These are phyloP conservation scores for Atherix ibis DNA, from an alignment of 2,888 invertebrate genomes.

Conservation along the genomic window DNA sequence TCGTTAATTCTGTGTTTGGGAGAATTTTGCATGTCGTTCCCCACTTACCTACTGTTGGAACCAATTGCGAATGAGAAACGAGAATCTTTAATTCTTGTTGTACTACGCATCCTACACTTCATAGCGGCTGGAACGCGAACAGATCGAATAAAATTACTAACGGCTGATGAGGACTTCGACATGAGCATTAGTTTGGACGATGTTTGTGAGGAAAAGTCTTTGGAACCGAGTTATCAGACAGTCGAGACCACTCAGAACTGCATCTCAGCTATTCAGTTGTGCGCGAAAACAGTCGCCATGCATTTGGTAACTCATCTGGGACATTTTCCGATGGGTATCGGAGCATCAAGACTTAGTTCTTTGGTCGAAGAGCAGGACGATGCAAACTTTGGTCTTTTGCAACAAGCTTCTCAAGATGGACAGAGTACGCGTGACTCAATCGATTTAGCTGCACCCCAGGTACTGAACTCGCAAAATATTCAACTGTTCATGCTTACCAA, in stretches of 20 bases:
- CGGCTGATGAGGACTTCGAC: conserved; percentile 31
- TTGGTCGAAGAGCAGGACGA: conserved; percentile 88
- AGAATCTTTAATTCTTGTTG: conserved; percentile 43
- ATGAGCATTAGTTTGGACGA: conserved; percentile 29
- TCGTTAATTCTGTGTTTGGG: conserved; percentile 78
- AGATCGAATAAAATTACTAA: conserved; percentile 24
- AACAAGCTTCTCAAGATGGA: conserved; percentile 5
- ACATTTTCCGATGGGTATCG: conserved; percentile 85
- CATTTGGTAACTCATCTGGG: conserved; percentile 86
- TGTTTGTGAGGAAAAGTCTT: conserved; percentile 22
- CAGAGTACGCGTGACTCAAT: conserved; percentile 20
- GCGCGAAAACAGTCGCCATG: conserved; percentile 44
- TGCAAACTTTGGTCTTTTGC: conserved; percentile 26
- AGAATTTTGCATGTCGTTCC: conserved; percentile 85
- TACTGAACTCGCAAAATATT: conserved; percentile 69
- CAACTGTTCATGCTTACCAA: conserved; percentile 75
- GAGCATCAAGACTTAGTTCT: conserved; percentile 76
- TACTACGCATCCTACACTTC: conserved; percentile 48
- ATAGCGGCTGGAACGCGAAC: conserved; percentile 27
- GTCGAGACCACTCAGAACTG: conserved; percentile 34
- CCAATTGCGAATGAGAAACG: conserved; percentile 20
- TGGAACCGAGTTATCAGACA: conserved; percentile 27
- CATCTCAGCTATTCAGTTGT: conserved; percentile 40
- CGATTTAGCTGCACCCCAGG: conserved; percentile 66
- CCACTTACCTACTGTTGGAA: conserved; percentile 43